These are phyloP conservation scores for Sminthopsis crassicaudata DNA, from an alignment of 2,113 vertebrate species.

Conservation along the genomic window DNA sequence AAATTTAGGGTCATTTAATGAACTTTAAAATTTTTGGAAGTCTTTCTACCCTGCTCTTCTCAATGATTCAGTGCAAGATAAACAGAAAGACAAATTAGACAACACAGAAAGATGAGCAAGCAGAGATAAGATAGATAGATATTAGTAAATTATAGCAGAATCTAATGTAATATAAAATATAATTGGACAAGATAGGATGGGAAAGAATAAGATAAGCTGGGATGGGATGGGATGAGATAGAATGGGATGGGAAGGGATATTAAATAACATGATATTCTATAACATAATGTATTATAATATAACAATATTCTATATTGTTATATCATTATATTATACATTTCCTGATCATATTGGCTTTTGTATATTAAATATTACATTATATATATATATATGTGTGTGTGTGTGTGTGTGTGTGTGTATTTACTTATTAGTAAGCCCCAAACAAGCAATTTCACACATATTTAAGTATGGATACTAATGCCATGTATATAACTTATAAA, in stretches of 20 bases:
- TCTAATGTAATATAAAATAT: background rate
- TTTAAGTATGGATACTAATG: background rate
- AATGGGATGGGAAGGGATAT: background rate
- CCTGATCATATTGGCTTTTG: background rate
- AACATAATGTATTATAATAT: background rate
- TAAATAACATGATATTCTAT: background rate
- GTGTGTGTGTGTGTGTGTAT: too few relatives aligned
- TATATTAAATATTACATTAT: background rate
- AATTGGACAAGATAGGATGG: background rate
- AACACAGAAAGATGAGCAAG: background rate
- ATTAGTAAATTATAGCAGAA: background rate
- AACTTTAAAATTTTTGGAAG: background rate
- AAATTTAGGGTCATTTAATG: slow-evolving; percentile 72
- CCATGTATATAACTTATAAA: background rate
- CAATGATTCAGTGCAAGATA: slow-evolving; percentile 5
- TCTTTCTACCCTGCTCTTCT: background rate
- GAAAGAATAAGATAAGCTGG: background rate
- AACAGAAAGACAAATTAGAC: background rate
- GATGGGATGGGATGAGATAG: too few relatives aligned
- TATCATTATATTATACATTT: background rate
- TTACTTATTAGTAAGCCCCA: background rate
- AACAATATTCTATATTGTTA: background rate
- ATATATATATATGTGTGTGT: too few relatives aligned
- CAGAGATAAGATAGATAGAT: too few relatives aligned
- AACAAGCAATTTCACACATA: background rate